These are phyloP conservation scores for Ptychochromis oligacanthus DNA, from an alignment of 2,113 vertebrate genomes.

Conservation along the genomic window DNA sequence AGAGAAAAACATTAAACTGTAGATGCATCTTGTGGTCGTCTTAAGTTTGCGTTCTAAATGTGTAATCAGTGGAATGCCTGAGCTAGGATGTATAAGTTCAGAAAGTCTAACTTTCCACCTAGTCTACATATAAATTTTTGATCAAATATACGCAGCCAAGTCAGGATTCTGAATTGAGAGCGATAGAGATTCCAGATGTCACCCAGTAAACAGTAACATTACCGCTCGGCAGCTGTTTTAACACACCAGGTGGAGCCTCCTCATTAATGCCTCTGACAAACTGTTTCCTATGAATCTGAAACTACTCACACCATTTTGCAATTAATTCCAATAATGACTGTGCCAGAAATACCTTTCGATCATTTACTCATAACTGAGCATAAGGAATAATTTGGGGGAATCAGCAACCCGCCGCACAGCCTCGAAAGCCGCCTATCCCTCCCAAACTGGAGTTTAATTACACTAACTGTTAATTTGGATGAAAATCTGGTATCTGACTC, in stretches of 20 bases:
- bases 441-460: constrained; percentile 66
- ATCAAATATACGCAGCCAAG: background rate
- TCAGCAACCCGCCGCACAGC: background rate
- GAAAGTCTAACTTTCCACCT: background rate
- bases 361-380: constrained; percentile 57
- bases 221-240: constrained; percentile 72
- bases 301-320: constrained; percentile 54
- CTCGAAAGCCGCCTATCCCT: background rate
- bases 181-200: constrained; percentile 50
- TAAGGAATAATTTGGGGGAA: constrained; percentile 54
- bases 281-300: constrained; percentile 62
- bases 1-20: background rate
- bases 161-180: background rate
- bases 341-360: constrained; percentile 54
- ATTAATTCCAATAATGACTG: constrained; percentile 67
- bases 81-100: background rate
- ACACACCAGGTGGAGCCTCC: constrained; percentile 69
- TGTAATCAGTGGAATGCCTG: background rate
- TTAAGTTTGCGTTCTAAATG: background rate
- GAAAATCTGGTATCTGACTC: constrained; percentile 62
- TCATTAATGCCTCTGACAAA: constrained; percentile 72
- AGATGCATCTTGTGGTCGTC: background rate
- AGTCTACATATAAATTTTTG: background rate
- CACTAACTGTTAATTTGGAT: constrained; percentile 69
- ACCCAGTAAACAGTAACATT: constrained; percentile 24